Evolutionary conservation across 2,797 vertebrate species (phyloP).

Genomic region (Molossus alvarezi): DNA sequence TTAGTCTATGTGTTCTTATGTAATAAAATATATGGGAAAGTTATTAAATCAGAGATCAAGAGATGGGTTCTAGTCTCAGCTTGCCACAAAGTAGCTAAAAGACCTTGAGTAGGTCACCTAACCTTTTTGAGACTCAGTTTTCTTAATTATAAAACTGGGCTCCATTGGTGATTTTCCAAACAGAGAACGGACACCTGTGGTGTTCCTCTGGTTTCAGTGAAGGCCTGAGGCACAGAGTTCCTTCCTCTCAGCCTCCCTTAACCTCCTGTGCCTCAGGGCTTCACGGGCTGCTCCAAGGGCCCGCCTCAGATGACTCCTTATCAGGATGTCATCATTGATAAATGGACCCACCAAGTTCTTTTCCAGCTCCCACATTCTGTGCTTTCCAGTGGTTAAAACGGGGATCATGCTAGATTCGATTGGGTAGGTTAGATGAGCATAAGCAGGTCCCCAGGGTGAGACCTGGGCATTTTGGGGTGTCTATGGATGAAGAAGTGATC

Average conservation of each 20-base stretch:
- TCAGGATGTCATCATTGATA: not conserved
- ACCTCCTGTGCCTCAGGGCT: not conserved
- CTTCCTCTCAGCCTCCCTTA: not conserved
- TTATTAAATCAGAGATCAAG: no score
- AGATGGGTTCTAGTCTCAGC: not conserved
- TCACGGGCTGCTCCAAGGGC: not conserved
- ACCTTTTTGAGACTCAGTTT: not conserved
- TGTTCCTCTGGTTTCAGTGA: not conserved
- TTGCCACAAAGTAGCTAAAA: not conserved
- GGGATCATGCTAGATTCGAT: not conserved
- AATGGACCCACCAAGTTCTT: not conserved
- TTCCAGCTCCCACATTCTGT: not conserved
- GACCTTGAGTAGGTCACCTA: not conserved
- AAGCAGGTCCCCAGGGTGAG: not conserved
- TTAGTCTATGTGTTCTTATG: not conserved
- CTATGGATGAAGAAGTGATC: not conserved
- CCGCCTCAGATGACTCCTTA: not conserved
- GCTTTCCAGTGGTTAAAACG: not conserved
- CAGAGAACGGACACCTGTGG: not conserved
- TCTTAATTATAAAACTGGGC: not conserved
- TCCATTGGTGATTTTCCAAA: constrained; percentile 13
- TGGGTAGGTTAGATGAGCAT: not conserved
- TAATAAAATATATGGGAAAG: no score
- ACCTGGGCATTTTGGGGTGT: not conserved
- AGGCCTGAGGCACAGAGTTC: not conserved